Conservation (phyloP, 2,888 invertebrate genomes). For the Nephrotoma appendiculata region DNA sequence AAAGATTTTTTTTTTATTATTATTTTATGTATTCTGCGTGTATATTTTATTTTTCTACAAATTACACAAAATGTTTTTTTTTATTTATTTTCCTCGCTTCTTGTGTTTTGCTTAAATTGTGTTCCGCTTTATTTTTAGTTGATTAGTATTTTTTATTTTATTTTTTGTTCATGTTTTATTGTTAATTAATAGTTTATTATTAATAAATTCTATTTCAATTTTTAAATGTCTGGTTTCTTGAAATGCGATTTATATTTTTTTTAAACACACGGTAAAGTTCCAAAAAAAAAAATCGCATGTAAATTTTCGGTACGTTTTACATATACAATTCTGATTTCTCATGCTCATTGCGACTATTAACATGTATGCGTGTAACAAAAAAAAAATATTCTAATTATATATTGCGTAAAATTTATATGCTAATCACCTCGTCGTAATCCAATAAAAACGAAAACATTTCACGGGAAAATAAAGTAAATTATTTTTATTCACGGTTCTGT, state of each 20-base stretch:
- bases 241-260: neutral
- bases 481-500: neutral
- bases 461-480: neutral
- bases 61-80: neutral
- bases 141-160: neutral
- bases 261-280: neutral
- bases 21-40: neutral
- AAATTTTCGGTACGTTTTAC: neutral
- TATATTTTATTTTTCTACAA: neutral
- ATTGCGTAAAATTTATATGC: neutral
- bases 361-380: too few relatives aligned
- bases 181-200: neutral
- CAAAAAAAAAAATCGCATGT: neutral
- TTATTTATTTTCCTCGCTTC: neutral
- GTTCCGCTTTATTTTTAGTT: neutral
- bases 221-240: neutral
- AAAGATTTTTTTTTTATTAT: neutral
- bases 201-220: neutral
- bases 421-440: neutral
- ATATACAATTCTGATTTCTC: too few relatives aligned
- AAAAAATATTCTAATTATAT: neutral
- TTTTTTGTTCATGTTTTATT: neutral
- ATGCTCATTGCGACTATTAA: too few relatives aligned
- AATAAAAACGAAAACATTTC: neutral
- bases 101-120: neutral